Conservation (phyloP, 2,888 invertebrate genomes). For the Folsomia manolachei region DNA sequence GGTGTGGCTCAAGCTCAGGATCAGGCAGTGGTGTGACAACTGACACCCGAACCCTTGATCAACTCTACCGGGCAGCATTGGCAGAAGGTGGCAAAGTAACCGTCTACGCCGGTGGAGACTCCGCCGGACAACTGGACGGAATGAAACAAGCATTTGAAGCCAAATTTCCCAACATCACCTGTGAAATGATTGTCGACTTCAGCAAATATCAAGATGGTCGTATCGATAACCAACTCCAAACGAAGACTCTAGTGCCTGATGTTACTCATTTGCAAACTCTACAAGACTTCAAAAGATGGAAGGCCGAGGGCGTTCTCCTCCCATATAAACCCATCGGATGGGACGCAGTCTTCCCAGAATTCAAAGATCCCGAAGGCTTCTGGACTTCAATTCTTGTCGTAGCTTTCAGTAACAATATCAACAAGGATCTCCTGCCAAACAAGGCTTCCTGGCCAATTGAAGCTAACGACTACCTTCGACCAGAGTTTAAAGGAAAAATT, state of each 20-base stretch:
- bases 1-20: too few species aligned
- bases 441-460: conserved; percentile 26
- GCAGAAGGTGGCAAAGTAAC: conserved; percentile 14
- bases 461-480: conserved; percentile 27
- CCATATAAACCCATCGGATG: conserved; percentile 20
- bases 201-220: conserved; percentile 19
- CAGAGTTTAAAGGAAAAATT: conserved; percentile 26
- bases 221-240: conserved; percentile 17
- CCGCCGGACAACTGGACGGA: conserved; percentile 14
- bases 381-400: conserved; percentile 10
- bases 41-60: conserved; percentile 10
- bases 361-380: conserved; percentile 19
- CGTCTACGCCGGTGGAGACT: conserved; percentile 23
- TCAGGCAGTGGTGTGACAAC: too few species aligned
- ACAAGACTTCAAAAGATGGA: conserved; percentile 22
- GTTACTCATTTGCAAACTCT: conserved; percentile 19
- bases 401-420: conserved; percentile 12
- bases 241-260: conserved; percentile 15
- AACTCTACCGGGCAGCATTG: conserved; percentile 10
- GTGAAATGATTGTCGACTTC: conserved; percentile 22
- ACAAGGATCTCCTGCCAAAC: background rate
- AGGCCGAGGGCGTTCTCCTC: conserved; percentile 14
- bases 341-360: conserved; percentile 16
- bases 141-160: conserved; percentile 10
- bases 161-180: conserved; percentile 11